Base-by-base conservation (phyloP, 2,888 invertebrate species). In the Galerucella calmariensis region DNA sequence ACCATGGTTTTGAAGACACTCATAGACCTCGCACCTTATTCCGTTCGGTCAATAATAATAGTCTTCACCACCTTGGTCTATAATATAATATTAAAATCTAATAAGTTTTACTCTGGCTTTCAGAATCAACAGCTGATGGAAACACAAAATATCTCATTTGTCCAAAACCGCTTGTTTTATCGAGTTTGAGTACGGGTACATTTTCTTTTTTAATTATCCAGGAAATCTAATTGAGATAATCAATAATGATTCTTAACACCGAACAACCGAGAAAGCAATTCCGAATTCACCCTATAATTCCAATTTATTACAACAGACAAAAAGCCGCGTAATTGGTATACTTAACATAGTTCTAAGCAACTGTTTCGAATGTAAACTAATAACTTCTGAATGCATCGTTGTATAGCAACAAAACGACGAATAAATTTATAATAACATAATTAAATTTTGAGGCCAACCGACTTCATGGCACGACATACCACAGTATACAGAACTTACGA, bases 381-480 rank as follows among this genome's bases (percentile, higher is more conserved):
- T 51, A 51, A 51, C n/a, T 51, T 51, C 51, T 51, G 6, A 51
- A 51, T 35, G 35, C 51, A 9, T 20, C 56, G 53, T n/a, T n/a
- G 20, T 20, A 56, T 10, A 56, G 20, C 10, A 56, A 16, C 56
- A 56, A 56, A 6, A 35, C 35, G 12, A 61, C 61, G 61, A 14
- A 27, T 35, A 61, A 61, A 61, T 14, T 27, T 35, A 12, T 61
- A 35, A 12, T 61, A 61, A 61, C 35, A 61, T 61, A 61, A 61
- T 61, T 61, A 61, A 61, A 61, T 61, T 61, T 35, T 24, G 61
- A 61, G 61, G 61, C 11, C n/a, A 61, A 35, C 61, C 61, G 27
- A 35, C 35, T 27, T 35, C 35, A 27, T 35, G 61, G 16, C 56
- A 20, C 56, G 56, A 61, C 61, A 61, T 61, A 35, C 61, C 27